Evolutionary conservation across 2,113 vertebrate genomes (phyloP), one percentile per base, ranked within the genome.

Genomic region (Engraulis encrasicolus): DNA sequence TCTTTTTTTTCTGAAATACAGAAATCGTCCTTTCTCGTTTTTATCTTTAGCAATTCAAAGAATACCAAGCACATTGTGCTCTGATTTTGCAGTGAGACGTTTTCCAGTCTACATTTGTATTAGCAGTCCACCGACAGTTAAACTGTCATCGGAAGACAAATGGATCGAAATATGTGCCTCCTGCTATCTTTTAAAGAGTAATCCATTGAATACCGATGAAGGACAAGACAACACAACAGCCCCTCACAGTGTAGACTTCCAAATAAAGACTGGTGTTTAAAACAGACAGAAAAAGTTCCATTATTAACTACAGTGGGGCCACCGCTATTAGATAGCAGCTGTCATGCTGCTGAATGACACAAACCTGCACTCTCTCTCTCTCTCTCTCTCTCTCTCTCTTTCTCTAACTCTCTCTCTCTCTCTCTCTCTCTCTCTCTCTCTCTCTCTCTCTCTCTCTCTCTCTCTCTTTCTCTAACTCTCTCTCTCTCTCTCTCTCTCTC

Each of bases 221-320:
- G 27, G 58, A 66, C 23, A 66, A 66, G 27, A 23, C 23, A 66
- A 27, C 58, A 82, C 52, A 79, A 77, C 52, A 58, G 61, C 15
- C 50, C 27, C 45, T 36, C 9, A 49, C 11, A 31, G 27, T 58
- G 14, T 12, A 9, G n/a, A 23, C 23, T 23, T 23, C 61, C 31
- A 31, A 15, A 71, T 71, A 71, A 71, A 71, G 61, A 71, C 27
- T 71, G 61, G 61, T 71, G 61, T 71, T 71, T 71, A 12, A 71
- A 71, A 71, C 61, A 71, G 61, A 71, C 52, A 58, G 61, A 71
- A 71, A 71, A 23, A 71, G 61, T 49, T 77, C 66, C 81, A 77
- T 74, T 74, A 82, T 82, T 49, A 82, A 48, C 81, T 74, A 27
- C 11, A 82, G 61, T 48, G 58, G 31, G 38, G 78, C 14, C 52